These are phyloP conservation scores for Lamellibrachia luymesi DNA, from an alignment of 1,140 invertebrate genomes.

Conservation along the genomic window DNA sequence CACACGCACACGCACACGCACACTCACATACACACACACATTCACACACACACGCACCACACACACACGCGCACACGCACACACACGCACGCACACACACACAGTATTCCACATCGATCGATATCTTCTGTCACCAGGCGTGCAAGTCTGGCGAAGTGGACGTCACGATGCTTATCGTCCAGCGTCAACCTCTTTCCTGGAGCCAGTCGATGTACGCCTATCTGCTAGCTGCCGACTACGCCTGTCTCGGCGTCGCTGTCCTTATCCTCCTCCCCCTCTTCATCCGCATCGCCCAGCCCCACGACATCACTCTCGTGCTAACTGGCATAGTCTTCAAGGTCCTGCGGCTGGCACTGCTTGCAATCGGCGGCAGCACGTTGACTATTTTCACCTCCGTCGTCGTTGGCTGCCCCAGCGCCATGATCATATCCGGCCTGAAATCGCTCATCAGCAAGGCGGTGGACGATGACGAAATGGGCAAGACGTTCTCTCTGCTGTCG, in stretches of 20 bases:
- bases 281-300: slow-evolving; percentile 21
- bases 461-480: slow-evolving; percentile 30
- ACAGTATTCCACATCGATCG: slow-evolving; percentile 16
- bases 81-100: slow-evolving; percentile 16
- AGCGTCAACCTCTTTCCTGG: slow-evolving; percentile 48
- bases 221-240: slow-evolving; percentile 51
- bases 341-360: slow-evolving; percentile 24
- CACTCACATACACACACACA: too few relatives aligned
- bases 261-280: slow-evolving; percentile 27
- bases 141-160: slow-evolving; percentile 53
- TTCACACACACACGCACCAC: too few relatives aligned
- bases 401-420: slow-evolving; percentile 27
- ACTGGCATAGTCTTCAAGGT: slow-evolving; percentile 29
- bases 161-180: slow-evolving; percentile 48
- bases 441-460: slow-evolving; percentile 30
- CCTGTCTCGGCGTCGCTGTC: slow-evolving; percentile 30
- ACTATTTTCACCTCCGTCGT: slow-evolving; percentile 26
- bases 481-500: slow-evolving; percentile 29
- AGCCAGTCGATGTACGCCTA: slow-evolving; percentile 52
- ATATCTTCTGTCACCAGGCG: slow-evolving; percentile 26
- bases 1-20: too few relatives aligned
- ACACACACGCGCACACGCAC: slow-evolving; percentile 11
- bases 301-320: slow-evolving; percentile 25
- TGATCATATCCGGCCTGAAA: slow-evolving; percentile 27
- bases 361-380: slow-evolving; percentile 19